phyloP scores from a whole-genome alignment of 1,140 invertebrate genomes.

The Caenorhabditis elegans region WBcel235 BX284602.5:9111001-9111500 shows the following conservation, averaged over 20 bases:
- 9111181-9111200: background rate
- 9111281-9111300: background rate
- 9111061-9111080: background rate
- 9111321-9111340: background rate
- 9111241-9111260: no score
- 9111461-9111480: background rate
- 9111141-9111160: background rate
- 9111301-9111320: background rate
- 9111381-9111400: background rate
- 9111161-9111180: background rate
- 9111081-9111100: background rate
- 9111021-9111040: background rate
- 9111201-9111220: background rate
- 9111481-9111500: background rate
- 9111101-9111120: background rate
- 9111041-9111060: background rate
- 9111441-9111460: constrained; percentile 8
- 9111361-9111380: background rate
- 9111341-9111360: background rate
- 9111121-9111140: background rate
- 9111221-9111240: background rate
- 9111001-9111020: background rate
- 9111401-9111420: background rate
- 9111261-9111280: background rate
- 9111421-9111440: background rate